Evolutionary conservation across 2,113 vertebrate species (phyloP).

Genomic region (Mohoua ochrocephala): DNA sequence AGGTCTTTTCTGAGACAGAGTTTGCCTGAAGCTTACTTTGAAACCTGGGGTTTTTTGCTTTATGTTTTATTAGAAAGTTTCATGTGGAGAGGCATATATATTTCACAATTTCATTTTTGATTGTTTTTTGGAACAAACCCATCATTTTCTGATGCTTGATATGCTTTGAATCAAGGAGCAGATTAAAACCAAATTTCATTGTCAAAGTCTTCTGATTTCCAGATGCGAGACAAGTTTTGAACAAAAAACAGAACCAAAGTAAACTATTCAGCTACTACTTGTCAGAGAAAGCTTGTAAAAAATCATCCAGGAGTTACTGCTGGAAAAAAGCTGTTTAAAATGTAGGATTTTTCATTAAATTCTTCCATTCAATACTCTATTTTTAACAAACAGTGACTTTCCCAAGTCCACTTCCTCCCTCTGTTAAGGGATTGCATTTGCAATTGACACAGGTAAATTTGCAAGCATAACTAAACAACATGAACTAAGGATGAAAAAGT

Average conservation of each 20-base stretch:
- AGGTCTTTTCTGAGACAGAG: neutral
- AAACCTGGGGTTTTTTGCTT: accelerated
- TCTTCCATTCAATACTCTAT: neutral
- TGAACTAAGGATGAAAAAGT: neutral
- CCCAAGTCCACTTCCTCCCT: neutral
- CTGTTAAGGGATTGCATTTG: neutral
- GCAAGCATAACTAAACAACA: neutral
- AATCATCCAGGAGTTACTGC: neutral
- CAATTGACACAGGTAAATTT: neutral
- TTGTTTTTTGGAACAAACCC: neutral
- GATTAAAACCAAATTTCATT: neutral
- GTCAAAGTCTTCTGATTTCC: neutral
- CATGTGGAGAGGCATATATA: neutral
- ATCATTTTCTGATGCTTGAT: neutral
- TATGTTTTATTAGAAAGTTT: neutral
- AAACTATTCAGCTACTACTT: neutral
- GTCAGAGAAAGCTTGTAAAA: neutral
- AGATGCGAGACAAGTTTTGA: neutral
- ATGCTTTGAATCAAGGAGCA: neutral
- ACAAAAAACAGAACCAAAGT: neutral
- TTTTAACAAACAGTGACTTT: neutral
- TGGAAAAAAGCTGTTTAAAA: neutral
- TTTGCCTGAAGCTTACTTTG: neutral
- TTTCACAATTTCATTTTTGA: neutral
- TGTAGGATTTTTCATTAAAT: neutral